Evolutionary conservation across 2,797 vertebrate species (phyloP).

Genomic region (Presbytis comata): DNA sequence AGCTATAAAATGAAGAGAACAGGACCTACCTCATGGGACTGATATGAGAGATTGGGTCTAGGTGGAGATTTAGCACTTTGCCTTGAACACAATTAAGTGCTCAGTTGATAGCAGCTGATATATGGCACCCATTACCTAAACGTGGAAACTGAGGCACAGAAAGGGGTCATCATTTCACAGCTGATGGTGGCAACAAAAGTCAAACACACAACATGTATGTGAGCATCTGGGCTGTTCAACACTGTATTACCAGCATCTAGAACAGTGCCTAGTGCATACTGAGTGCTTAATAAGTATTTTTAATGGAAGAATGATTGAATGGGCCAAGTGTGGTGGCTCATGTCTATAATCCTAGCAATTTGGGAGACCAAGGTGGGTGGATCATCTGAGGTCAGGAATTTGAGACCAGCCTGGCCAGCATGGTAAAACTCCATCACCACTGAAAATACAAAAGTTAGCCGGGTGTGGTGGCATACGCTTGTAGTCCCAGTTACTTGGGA

Average conservation of each 20-base stretch:
- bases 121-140: not conserved
- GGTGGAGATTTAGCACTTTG: not conserved
- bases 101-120: not conserved
- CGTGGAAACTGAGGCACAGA: not conserved
- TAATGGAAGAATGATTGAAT: not conserved
- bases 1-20: not conserved
- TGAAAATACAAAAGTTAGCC: not conserved
- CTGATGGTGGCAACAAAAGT: not conserved
- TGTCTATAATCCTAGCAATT: not conserved
- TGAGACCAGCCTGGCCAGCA: not conserved
- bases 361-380: not conserved
- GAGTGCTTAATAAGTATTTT: not conserved
- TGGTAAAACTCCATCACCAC: not conserved
- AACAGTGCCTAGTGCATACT: not conserved
- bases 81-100: not conserved
- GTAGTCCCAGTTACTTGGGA: not conserved
- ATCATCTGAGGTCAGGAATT: not conserved
- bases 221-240: not conserved
- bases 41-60: not conserved
- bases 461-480: not conserved
- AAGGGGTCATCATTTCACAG: not conserved
- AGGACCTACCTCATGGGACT: not conserved
- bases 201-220: not conserved
- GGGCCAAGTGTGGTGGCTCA: too few relatives aligned
- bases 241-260: not conserved